phyloP scores from a whole-genome alignment of 2,797 vertebrate species.

The Platalea minor region DNA sequence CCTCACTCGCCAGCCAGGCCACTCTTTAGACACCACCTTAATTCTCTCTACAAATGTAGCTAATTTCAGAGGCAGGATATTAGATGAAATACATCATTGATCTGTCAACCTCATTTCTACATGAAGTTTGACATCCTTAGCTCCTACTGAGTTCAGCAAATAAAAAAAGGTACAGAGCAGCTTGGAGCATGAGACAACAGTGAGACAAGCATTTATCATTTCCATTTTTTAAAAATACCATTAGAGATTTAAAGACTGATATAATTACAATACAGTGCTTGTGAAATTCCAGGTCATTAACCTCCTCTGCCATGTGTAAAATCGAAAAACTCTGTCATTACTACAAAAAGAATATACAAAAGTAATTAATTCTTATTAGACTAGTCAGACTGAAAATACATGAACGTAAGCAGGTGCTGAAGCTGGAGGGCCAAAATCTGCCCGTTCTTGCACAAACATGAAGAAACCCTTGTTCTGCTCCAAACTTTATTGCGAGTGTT shows the following conservation, averaged over 20 bases:
- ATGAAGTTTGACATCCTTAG: not conserved
- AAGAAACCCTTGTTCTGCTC: not conserved
- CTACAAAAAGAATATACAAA: not conserved
- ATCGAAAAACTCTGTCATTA: not conserved
- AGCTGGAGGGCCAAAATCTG: not conserved
- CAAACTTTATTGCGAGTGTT: not conserved
- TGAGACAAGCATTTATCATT: fast-evolving
- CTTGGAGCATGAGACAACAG: not conserved
- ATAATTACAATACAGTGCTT: slow-evolving; percentile 4
- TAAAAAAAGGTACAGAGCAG: not conserved
- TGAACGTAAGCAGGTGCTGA: not conserved
- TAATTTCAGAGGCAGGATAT: not conserved
- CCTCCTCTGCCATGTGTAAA: not conserved
- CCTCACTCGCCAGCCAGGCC: fast-evolving
- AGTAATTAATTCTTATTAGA: not conserved
- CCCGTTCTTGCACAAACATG: not conserved
- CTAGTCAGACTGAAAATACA: not conserved
- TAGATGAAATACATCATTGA: not conserved
- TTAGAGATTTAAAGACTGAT: slow-evolving; percentile 17
- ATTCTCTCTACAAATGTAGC: not conserved
- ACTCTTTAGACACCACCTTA: not conserved
- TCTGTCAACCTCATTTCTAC: not conserved
- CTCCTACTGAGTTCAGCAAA: not conserved
- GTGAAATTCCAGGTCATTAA: slow-evolving; percentile 10
- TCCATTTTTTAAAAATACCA: not conserved